These are phyloP conservation scores for Sisor rabdophorus DNA, from an alignment of 2,113 vertebrate genomes.

Conservation along the genomic window DNA sequence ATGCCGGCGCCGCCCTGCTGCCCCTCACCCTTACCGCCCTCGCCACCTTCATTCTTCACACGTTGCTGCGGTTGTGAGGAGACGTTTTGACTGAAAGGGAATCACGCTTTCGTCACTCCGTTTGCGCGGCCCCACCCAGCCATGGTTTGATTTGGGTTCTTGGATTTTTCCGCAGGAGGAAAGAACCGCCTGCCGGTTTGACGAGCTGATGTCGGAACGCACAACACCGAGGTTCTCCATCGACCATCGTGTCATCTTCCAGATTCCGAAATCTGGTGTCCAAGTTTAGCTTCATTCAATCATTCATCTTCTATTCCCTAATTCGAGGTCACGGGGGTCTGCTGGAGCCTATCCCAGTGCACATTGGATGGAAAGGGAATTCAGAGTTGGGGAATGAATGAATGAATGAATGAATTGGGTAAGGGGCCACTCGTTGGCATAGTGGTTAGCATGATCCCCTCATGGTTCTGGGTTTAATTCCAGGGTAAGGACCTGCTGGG, in stretches of 20 bases:
- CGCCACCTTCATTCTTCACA: slow-evolving; percentile 11
- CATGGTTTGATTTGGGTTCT: not conserved
- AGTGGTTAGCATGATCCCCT: too few species aligned
- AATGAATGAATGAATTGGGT: not conserved
- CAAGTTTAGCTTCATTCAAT: not conserved
- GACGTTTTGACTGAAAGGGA: not conserved
- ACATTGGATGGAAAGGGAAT: not conserved
- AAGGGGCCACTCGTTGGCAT: too few species aligned
- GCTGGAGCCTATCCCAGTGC: too few species aligned
- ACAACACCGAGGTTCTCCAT: too few species aligned
- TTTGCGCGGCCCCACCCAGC: slow-evolving; percentile 28
- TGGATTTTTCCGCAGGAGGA: not conserved
- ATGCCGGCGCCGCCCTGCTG: slow-evolving; percentile 14
- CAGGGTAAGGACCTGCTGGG: too few species aligned
- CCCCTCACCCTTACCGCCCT: slow-evolving; percentile 11
- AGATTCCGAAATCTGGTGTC: not conserved
- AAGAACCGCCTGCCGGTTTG: not conserved
- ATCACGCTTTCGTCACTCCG: slow-evolving; percentile 1
- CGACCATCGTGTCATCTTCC: not conserved
- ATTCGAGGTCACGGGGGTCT: too few species aligned
- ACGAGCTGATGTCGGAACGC: not conserved
- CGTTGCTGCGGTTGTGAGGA: slow-evolving; percentile 29
- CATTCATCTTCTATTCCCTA: too few species aligned
- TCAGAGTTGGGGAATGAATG: not conserved
- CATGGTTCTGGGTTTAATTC: too few species aligned